Percentiles rank a stretch among this genome's conserved stretches.
These are phyloP conservation scores for Tylochromis polylepis DNA, from an alignment of 2,113 vertebrate genomes.

Conservation along the genomic window DNA sequence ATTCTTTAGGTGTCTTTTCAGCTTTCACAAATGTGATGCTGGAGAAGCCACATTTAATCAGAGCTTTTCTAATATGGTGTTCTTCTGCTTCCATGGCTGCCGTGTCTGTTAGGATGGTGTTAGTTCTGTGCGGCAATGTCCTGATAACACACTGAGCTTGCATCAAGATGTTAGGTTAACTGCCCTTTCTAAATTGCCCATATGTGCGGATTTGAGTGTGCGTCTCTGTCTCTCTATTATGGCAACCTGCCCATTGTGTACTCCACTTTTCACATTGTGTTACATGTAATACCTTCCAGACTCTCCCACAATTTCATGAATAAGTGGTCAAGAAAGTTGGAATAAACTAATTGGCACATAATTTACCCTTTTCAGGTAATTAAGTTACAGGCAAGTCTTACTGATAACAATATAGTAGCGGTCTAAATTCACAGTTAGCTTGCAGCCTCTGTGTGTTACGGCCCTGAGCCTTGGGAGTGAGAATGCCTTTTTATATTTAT, in stretches of 20 bases:
- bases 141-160: background rate
- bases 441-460: no score
- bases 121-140: no score
- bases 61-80: no score
- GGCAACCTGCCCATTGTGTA: background rate
- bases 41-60: no score
- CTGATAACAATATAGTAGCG: background rate
- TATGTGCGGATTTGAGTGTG: background rate
- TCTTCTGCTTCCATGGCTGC: background rate
- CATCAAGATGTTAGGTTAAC: background rate
- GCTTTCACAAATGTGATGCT: no score
- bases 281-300: fast-evolving
- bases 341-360: background rate
- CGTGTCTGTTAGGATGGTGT: background rate
- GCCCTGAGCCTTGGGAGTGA: no score
- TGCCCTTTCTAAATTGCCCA: background rate
- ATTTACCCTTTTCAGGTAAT: background rate
- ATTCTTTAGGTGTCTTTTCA: no score
- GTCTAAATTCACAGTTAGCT: background rate
- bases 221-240: background rate
- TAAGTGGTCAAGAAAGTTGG: fast-evolving
- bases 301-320: fast-evolving
- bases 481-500: no score
- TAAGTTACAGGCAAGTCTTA: background rate
- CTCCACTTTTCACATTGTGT: fast-evolving